Conservation (phyloP, 1,140 invertebrate genomes). For the Drosophila burlai region DNA sequence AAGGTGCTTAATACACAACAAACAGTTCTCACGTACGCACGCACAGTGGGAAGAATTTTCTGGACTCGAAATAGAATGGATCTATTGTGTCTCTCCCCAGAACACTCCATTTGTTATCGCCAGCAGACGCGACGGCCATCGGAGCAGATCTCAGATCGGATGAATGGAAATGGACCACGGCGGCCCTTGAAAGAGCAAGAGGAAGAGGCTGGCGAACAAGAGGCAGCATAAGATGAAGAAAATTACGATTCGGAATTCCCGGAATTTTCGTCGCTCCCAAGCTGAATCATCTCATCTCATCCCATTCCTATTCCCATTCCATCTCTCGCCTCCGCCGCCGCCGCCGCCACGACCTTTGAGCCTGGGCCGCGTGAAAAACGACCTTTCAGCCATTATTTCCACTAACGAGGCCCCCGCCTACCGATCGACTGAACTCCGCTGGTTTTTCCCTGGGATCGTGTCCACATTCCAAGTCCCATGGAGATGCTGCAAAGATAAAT, state of each 20-base stretch:
- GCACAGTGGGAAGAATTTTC: slow-evolving; percentile 28
- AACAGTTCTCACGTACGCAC: slow-evolving; percentile 68
- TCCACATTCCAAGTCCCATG: slow-evolving; percentile 71
- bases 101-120: slow-evolving; percentile 56
- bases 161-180: slow-evolving; percentile 72
- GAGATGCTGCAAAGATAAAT: slow-evolving; percentile 57
- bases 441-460: slow-evolving; percentile 66
- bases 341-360: slow-evolving; percentile 74
- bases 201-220: slow-evolving; percentile 26
- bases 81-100: slow-evolving; percentile 55
- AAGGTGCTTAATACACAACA: slow-evolving; percentile 72
- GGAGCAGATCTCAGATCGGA: slow-evolving; percentile 36
- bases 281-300: slow-evolving; percentile 71
- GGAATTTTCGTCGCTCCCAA: slow-evolving; percentile 63
- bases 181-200: slow-evolving; percentile 54
- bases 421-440: slow-evolving; percentile 6
- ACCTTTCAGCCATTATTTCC: slow-evolving; percentile 78
- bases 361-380: slow-evolving; percentile 76
- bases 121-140: slow-evolving; percentile 69
- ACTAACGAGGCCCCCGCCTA: slow-evolving; percentile 73
- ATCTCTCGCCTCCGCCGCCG: slow-evolving; percentile 44
- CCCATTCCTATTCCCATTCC: neutral
- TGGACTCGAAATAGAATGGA: slow-evolving; percentile 27
- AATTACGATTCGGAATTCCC: slow-evolving; percentile 77
- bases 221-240: slow-evolving; percentile 60